Base-by-base conservation (phyloP, 2,797 vertebrate species). In the Columba guinea region DNA sequence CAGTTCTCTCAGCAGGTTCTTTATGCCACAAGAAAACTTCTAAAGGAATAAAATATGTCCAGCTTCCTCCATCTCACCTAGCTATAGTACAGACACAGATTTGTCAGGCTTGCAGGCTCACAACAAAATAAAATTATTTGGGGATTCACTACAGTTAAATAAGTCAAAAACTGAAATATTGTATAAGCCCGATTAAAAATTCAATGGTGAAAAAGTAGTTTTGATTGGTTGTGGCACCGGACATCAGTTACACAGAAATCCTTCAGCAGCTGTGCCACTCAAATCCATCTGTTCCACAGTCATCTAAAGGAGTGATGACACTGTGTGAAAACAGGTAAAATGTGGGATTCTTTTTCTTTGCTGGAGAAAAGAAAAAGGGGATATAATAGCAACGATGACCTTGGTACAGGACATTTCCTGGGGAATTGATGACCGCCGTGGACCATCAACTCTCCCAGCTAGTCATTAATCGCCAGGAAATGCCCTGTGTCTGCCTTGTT, bases 381-480 rank as follows among this genome's bases (percentile, higher is more conserved):
- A 52, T 93, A 85, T 93, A 84, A 86, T n/a, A 88, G 74, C 86
- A 86, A 70, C 1, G 2, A 52, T 94, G 96, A 96, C 95, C 96
- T 96, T 96, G 95, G 95, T 63, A 69, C 76, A 91, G 93, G 94
- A 92, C 60, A 76, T 92, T 96, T 97, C 84, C 91, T 0, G 1
- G 89, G 84, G 90, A 82, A 97, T 95, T 96, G 90, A 97, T 95
- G 92, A 64, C 90, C 15, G 6, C 79, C 4, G n/a, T 55, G 83
- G 93, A 89, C 39, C 64, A 93, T 95, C 96, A 94, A 74, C 93
- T 96, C 69, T 91, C 60, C 75, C 28, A 52, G 37, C 63, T 91
- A 88, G 64, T 69, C 94, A 91, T 96, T 81, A 95, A 94, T 94
- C 80, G 94, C 93, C 86, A 90, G 91, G 87, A 96, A 87, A 76